phyloP scores from a whole-genome alignment of 2,113 vertebrate genomes.

The Corythornis madagascariensis region DNA sequence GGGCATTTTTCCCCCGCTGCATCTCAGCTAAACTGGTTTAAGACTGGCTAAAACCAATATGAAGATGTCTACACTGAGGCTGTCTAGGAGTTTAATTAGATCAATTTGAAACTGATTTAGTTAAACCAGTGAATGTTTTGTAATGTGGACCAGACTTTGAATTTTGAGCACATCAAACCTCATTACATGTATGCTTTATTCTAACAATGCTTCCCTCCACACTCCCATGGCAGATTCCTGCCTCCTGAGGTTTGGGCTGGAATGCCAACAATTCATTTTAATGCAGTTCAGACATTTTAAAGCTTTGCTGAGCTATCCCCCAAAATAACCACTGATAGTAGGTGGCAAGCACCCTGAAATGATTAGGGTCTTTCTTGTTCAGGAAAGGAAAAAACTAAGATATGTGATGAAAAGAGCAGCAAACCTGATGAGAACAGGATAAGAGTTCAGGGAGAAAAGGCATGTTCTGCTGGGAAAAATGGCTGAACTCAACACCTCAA shows the following conservation, averaged over 20 bases:
- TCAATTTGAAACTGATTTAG: constrained; percentile 52
- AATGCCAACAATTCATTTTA: constrained; percentile 67
- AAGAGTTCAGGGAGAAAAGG: neutral
- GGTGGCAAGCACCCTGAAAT: constrained; percentile 60
- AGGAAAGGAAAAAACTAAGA: neutral
- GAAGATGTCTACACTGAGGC: constrained; percentile 38
- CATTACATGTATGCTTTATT: constrained; percentile 42
- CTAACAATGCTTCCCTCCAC: constrained; percentile 33
- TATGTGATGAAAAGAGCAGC: neutral
- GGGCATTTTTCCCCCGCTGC: constrained; percentile 21
- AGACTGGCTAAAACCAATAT: constrained; percentile 1
- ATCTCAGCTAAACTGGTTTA: neutral
- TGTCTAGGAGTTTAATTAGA: constrained; percentile 51
- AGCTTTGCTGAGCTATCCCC: constrained; percentile 51
- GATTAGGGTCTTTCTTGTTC: constrained; percentile 25
- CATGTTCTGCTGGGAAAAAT: neutral
- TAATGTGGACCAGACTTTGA: constrained; percentile 61
- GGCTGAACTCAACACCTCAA: neutral
- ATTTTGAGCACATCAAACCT: constrained; percentile 52
- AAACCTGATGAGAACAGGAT: neutral
- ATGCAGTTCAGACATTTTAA: constrained; percentile 60
- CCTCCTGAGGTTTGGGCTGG: constrained; percentile 68
- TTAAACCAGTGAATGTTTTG: constrained; percentile 12
- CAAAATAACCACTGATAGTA: constrained; percentile 61
- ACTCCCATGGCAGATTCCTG: constrained; percentile 57